Percentiles rank a stretch among this genome's conserved stretches.
Conservation (phyloP, 2,888 invertebrate species). For the Notocelia uddmanniana region DNA sequence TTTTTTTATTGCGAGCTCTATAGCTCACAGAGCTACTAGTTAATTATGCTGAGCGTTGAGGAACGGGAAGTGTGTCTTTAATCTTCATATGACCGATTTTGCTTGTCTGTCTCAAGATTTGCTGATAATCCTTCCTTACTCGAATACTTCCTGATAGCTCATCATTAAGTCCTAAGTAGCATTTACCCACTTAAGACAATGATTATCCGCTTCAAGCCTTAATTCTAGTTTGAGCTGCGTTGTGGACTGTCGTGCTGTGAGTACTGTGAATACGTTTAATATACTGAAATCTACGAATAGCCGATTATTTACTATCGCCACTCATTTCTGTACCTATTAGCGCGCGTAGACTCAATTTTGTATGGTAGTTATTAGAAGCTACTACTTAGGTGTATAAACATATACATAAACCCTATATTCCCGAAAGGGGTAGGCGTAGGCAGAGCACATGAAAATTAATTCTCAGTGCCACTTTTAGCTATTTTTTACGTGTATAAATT, state of each 20-base stretch:
- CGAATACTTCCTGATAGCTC: slow-evolving; percentile 12
- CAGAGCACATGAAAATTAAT: no score
- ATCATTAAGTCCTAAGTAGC: slow-evolving; percentile 13
- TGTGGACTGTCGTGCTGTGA: slow-evolving; percentile 7
- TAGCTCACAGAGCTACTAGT: no score
- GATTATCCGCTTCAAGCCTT: slow-evolving; percentile 10
- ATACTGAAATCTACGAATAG: not conserved
- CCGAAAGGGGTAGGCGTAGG: no score
- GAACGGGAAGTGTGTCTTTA: not conserved
- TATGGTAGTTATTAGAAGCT: no score
- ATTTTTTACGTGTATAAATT: no score
- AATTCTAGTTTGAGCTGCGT: slow-evolving; percentile 13
- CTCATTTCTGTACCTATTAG: no score
- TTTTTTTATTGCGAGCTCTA: no score
- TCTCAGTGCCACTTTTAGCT: no score
- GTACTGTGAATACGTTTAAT: slow-evolving; percentile 2
- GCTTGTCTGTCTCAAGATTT: not conserved
- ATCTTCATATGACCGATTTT: not conserved
- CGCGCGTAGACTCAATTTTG: no score
- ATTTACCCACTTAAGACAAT: slow-evolving; percentile 24
- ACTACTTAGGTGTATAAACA: no score
- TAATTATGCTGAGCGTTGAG: not conserved
- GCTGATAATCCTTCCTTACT: slow-evolving; percentile 23
- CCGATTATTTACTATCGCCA: not conserved
- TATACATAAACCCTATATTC: no score